These are phyloP conservation scores for Beaufortia kweichowensis DNA, from an alignment of 2,113 vertebrate genomes.

Conservation along the genomic window DNA sequence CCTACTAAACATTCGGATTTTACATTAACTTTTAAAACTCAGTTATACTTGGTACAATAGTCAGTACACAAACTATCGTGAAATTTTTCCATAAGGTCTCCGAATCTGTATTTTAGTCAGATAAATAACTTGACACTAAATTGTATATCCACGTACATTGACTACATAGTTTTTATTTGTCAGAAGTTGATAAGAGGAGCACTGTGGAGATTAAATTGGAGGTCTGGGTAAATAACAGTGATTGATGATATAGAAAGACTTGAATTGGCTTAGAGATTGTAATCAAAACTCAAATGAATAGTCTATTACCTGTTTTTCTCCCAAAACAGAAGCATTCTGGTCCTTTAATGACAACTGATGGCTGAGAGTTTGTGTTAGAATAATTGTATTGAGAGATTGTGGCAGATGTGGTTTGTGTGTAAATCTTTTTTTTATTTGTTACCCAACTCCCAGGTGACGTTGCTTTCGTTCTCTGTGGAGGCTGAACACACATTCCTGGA, in stretches of 20 bases:
- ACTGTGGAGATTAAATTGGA: conserved; percentile 1
- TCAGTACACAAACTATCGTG: too few relatives aligned
- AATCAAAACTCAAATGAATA: conserved; percentile 65
- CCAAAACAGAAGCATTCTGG: conserved; percentile 28
- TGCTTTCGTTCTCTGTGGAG: conserved; percentile 88
- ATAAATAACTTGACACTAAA: neutral
- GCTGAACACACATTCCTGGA: conserved; percentile 92
- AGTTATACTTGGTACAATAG: too few relatives aligned
- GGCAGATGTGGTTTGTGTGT: conserved; percentile 47
- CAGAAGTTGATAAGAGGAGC: conserved; percentile 44
- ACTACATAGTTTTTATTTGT: conserved; percentile 11
- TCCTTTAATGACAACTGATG: conserved; percentile 52
- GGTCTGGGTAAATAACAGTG: conserved; percentile 14
- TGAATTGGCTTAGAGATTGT: conserved; percentile 43
- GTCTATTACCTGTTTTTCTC: conserved; percentile 59
- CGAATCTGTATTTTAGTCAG: too few relatives aligned
- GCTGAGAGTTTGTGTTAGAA: conserved; percentile 22
- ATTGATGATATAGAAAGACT: conserved; percentile 27
- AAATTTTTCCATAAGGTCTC: too few relatives aligned
- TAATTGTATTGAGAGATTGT: conserved; percentile 45
- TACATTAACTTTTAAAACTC: too few relatives aligned
- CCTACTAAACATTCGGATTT: too few relatives aligned
- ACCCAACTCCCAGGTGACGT: conserved; percentile 78
- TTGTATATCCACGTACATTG: neutral
- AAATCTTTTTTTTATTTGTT: conserved; percentile 51